Percentiles rank a stretch among this genome's conserved stretches.
Evolutionary conservation across 2,113 vertebrate genomes (phyloP).

Genomic region (Atrichornis clamosus): DNA sequence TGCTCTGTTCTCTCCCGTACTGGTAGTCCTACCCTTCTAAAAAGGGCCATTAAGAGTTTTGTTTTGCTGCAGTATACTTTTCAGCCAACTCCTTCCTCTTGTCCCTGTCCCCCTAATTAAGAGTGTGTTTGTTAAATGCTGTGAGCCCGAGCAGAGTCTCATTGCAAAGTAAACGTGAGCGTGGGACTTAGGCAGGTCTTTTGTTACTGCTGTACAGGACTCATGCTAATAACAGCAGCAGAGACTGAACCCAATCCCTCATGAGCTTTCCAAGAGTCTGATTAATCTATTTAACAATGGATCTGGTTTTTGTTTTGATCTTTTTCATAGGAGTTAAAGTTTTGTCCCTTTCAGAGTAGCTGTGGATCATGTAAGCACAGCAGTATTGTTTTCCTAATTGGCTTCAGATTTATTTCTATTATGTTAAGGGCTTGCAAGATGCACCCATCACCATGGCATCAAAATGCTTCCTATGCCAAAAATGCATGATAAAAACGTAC

Average conservation of each 20-base stretch:
- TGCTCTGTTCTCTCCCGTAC: neutral
- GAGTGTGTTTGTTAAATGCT: neutral
- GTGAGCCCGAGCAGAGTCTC: neutral
- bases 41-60: neutral
- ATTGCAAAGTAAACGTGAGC: neutral
- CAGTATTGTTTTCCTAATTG: neutral
- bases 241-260: slow-evolving; percentile 20
- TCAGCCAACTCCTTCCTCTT: neutral
- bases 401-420: neutral
- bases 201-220: neutral
- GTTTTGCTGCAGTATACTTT: neutral
- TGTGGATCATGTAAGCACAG: neutral
- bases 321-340: neutral
- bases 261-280: slow-evolving; percentile 10
- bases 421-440: neutral
- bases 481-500: neutral
- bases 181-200: neutral
- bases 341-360: neutral
- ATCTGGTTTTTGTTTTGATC: slow-evolving; percentile 1
- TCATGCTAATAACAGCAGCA: slow-evolving; percentile 8
- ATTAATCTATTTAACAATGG: slow-evolving; percentile 29
- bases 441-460: neutral
- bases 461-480: neutral
- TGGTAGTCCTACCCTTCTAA: neutral
- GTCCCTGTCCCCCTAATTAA: neutral